Conservation (phyloP, 2,113 vertebrate species). For the Carassius auratus region DNA sequence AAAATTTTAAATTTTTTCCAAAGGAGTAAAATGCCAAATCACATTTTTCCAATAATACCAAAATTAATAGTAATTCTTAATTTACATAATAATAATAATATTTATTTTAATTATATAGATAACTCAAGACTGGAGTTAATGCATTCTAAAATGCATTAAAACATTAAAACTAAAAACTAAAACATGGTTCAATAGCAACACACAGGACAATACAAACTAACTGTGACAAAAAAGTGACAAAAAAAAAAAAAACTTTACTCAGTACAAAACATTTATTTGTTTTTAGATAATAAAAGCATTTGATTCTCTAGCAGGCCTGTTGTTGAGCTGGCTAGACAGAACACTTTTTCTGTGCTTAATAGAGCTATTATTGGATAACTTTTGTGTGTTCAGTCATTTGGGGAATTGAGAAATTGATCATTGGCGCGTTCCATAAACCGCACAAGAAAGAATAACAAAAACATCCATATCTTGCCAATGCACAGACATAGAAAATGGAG, state of each 20-base stretch:
- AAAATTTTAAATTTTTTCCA: background rate
- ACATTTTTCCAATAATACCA: background rate
- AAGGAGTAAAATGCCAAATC: background rate
- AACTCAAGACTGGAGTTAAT: background rate
- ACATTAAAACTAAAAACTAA: background rate
- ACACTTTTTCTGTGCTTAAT: slow-evolving; percentile 15
- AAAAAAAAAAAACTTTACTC: slow-evolving; percentile 4
- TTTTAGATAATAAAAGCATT: slow-evolving; percentile 9
- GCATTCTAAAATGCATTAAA: background rate
- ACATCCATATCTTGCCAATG: slow-evolving; percentile 19
- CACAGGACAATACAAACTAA: background rate
- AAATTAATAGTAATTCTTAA: background rate
- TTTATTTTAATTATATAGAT: too few relatives aligned
- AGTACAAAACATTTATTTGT: background rate
- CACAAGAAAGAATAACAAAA: slow-evolving; percentile 41
- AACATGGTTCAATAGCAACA: background rate
- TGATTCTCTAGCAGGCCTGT: slow-evolving; percentile 7
- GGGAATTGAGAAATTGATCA: slow-evolving; percentile 45
- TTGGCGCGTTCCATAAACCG: slow-evolving; percentile 35
- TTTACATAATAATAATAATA: background rate
- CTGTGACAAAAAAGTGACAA: background rate
- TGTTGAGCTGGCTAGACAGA: background rate
- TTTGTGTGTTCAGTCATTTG: slow-evolving; percentile 45
- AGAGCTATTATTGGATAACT: slow-evolving; percentile 18
- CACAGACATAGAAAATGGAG: slow-evolving; percentile 21